These are phyloP conservation scores for Blera fallax DNA, from an alignment of 2,888 invertebrate genomes.

Conservation along the genomic window DNA sequence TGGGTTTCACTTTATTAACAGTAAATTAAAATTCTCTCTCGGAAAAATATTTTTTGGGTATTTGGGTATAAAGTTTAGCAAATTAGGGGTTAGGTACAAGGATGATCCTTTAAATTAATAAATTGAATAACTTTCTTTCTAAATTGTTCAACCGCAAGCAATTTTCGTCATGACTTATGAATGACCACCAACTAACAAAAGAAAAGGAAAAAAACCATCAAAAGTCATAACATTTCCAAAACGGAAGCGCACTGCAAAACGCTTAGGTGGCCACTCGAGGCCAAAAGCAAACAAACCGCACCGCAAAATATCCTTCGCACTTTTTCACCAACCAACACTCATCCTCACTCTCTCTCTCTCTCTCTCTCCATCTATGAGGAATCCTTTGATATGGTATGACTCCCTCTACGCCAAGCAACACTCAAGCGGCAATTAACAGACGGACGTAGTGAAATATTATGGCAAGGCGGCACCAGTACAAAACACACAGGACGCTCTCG, in stretches of 20 bases:
- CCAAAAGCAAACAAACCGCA: slow-evolving; percentile 27
- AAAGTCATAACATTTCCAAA: background rate
- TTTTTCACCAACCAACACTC: background rate
- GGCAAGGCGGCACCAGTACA: background rate
- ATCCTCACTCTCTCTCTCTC: no score
- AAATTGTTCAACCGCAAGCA: background rate
- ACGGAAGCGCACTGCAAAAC: background rate
- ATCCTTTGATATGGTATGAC: slow-evolving; percentile 25
- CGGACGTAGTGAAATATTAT: slow-evolving; percentile 13
- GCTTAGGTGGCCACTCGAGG: background rate
- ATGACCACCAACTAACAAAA: background rate
- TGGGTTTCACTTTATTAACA: slow-evolving; percentile 31
- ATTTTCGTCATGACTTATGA: background rate
- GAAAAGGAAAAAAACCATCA: background rate
- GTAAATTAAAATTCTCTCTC: slow-evolving; percentile 31
- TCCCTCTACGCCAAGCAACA: background rate
- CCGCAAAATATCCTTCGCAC: slow-evolving; percentile 35
- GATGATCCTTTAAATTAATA: background rate
- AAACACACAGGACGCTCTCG: background rate
- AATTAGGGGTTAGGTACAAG: background rate
- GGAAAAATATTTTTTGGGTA: background rate
- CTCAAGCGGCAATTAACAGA: slow-evolving; percentile 22
- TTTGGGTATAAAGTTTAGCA: background rate
- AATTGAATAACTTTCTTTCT: background rate
- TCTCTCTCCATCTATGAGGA: background rate